phyloP scores from a whole-genome alignment of 1,140 invertebrate species.

The Heliconius melpomene region DNA sequence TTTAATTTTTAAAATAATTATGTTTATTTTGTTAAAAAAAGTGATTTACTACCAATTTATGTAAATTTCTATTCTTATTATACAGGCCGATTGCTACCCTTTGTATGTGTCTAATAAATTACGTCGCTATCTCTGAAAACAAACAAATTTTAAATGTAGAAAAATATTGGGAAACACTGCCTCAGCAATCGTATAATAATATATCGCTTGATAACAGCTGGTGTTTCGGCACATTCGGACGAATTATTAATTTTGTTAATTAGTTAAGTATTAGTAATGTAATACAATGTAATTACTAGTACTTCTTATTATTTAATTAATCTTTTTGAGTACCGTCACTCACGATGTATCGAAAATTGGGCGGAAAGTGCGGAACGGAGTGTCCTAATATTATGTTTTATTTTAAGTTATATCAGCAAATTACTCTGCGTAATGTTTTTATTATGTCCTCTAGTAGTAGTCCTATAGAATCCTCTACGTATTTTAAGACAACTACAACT shows the following conservation, averaged over 20 bases:
- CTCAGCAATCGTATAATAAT: slow-evolving; percentile 24
- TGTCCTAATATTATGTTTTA: no score
- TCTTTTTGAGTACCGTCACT: no score
- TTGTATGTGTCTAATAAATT: slow-evolving; percentile 7
- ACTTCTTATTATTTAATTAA: no score
- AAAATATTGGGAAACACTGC: slow-evolving; percentile 15
- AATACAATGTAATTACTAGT: no score
- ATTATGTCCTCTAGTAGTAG: no score
- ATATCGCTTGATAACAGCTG: slow-evolving; percentile 20
- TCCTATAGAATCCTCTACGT: no score
- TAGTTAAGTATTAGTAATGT: neutral
- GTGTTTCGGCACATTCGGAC: slow-evolving; percentile 16
- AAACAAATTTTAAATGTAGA: slow-evolving; percentile 1
- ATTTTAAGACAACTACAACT: no score
- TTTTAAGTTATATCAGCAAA: no score
- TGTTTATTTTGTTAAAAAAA: neutral
- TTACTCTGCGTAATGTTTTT: no score
- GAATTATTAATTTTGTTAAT: neutral
- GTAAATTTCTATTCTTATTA: neutral
- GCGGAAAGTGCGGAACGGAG: no score
- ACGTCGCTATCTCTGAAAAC: neutral
- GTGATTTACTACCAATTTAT: neutral
- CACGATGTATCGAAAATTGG: no score
- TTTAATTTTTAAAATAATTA: no score
- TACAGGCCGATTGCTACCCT: slow-evolving; percentile 3